Evolutionary conservation across 64 coral and sea anemone genomes (phyloP), one percentile per base, ranked within the genome.

Genomic region (Stichodactyla helianthus): DNA sequence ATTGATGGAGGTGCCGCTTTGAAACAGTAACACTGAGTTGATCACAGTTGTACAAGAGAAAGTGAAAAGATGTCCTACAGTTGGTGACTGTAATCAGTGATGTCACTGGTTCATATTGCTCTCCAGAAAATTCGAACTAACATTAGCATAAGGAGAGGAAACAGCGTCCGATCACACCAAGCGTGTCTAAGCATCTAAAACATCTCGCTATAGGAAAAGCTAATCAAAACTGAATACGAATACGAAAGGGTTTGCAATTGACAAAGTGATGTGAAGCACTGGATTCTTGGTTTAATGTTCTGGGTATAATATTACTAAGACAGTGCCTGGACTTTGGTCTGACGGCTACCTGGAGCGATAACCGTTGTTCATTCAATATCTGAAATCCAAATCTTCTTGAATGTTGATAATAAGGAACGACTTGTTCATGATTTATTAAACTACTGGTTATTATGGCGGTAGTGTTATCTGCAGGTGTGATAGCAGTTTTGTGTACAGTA

Each of bases 131-230:
- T 4, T 57, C 4, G 55, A 28, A 13, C 12, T 1, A 31, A 28
- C 25, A 4, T 67, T 74, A 25, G 7, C 25, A 25, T 25, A 7
- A 28, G 2, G 12, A 74, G 11, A 10, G 25, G 1, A 74, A 27
- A 13, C 1, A 23, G 12, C 68, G 68, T 23, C 7, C 12, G 25
- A 74, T 5, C 10, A 74, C 25, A 74, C 27, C 68, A 74, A 74
- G 22, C 68, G 68, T 74, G 68, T 74, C 68, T 28, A 74, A 74
- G 68, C n/a, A 74, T 74, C 68, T 74, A 74, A 74, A 74, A 31
- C 26, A 74, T 74, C 10, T 31, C 25, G 25, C 68, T 27, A 74
- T 35, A 31, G 27, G 68, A 74, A 28, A 74, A 26, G 23, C 14
- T 14, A 31, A 74, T 74, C 68, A 74, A 65, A 74, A 31, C 68